phyloP scores from a whole-genome alignment of 1,140 invertebrate species.

The Lycorma delicatula region DNA sequence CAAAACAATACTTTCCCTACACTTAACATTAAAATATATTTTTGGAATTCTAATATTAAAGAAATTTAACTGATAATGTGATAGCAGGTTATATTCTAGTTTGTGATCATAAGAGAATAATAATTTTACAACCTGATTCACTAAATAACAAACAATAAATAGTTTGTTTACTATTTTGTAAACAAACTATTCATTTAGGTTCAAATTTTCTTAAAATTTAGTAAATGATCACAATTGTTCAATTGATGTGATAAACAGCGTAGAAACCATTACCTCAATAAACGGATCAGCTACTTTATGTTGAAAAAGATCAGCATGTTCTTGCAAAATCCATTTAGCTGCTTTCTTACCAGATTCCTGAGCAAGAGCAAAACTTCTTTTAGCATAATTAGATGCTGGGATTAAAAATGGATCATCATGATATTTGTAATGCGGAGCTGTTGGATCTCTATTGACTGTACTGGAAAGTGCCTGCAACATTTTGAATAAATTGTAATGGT shows the following conservation, averaged over 20 bases:
- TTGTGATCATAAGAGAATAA: no score
- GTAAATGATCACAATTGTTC: constrained; percentile 28
- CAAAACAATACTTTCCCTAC: no score
- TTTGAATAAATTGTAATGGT: not conserved
- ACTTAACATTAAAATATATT: no score
- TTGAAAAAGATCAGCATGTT: constrained; percentile 67
- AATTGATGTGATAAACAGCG: no score
- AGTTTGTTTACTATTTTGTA: not conserved
- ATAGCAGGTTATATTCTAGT: no score
- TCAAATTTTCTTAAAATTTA: not conserved
- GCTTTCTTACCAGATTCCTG: constrained; percentile 80
- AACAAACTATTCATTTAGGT: constrained; percentile 25
- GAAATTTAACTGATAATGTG: no score
- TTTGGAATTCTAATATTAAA: no score
- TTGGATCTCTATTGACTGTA: constrained; percentile 63
- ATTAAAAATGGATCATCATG: constrained; percentile 85
- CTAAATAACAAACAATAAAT: no score
- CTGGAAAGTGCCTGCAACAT: constrained; percentile 55
- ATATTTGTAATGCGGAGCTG: constrained; percentile 77
- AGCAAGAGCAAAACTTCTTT: constrained; percentile 66
- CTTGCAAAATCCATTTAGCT: constrained; percentile 70
- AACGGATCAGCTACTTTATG: constrained; percentile 60
- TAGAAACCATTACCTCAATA: constrained; percentile 37
- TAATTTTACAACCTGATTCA: no score
- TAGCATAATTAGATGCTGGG: constrained; percentile 62